These are phyloP conservation scores for Sarcophaga subvicina DNA, from an alignment of 2,888 invertebrate genomes.

Conservation along the genomic window DNA sequence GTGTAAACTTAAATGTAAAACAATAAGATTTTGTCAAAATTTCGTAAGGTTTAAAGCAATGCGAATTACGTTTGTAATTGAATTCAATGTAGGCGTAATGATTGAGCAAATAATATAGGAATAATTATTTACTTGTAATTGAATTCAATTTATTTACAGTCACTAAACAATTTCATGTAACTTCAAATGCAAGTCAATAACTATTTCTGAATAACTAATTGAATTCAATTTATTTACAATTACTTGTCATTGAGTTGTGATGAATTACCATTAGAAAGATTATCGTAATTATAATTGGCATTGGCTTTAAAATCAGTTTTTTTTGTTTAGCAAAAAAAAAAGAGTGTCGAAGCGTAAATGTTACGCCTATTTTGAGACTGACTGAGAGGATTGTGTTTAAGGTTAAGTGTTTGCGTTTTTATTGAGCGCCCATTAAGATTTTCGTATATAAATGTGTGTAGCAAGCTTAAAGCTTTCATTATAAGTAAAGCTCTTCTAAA, in stretches of 20 bases:
- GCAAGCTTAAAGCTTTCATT: conserved; percentile 23
- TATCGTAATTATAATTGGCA: neutral
- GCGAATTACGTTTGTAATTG: neutral
- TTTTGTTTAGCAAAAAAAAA: conserved; percentile 1
- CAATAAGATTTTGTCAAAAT: conserved; percentile 19
- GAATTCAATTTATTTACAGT: neutral
- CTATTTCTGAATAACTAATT: neutral
- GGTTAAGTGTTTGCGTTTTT: conserved; percentile 64
- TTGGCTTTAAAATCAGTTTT: neutral
- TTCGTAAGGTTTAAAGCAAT: neutral
- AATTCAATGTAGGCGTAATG: too few species aligned
- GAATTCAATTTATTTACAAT: neutral
- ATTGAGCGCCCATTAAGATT: conserved; percentile 37
- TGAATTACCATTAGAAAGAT: too few species aligned
- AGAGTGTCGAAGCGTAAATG: conserved; percentile 76
- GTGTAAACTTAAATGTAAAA: conserved; percentile 17
- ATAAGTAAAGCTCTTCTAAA: conserved; percentile 4
- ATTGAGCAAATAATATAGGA: too few species aligned
- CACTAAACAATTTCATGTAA: neutral
- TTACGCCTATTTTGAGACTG: conserved; percentile 73
- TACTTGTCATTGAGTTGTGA: neutral
- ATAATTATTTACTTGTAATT: neutral
- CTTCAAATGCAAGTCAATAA: neutral
- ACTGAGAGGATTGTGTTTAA: conserved; percentile 73
- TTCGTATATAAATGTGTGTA: conserved; percentile 2